phyloP scores from a whole-genome alignment of 2,797 vertebrate species.

The Manis javanica region DNA sequence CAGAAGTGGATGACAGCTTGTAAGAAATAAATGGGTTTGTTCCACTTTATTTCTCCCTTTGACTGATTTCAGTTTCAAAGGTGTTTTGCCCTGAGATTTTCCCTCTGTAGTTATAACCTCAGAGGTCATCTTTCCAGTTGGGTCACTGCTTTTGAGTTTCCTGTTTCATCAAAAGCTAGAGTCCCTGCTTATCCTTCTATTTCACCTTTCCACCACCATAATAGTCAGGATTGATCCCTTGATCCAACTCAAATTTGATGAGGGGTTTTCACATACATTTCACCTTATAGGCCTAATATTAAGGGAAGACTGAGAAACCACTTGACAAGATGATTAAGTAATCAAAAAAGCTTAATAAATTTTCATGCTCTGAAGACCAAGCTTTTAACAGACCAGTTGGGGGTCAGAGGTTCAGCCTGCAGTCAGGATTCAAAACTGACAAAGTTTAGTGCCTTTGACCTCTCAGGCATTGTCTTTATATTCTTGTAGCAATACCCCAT shows the following conservation, averaged over 20 bases:
- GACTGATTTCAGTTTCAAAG: too few relatives aligned
- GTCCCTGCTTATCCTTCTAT: not conserved
- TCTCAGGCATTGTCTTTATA: not conserved
- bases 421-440: not conserved
- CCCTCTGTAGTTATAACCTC: too few relatives aligned
- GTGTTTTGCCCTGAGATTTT: too few relatives aligned
- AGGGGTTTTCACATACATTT: constrained; percentile 1
- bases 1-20: too few relatives aligned
- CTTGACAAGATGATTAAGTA: not conserved
- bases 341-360: constrained; percentile 30
- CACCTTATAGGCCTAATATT: not conserved
- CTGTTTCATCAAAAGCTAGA: not conserved
- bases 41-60: too few relatives aligned
- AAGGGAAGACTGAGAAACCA: not conserved
- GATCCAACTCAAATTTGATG: not conserved
- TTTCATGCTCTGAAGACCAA: not conserved
- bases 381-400: not conserved
- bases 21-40: too few relatives aligned
- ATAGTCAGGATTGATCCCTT: not conserved
- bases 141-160: not conserved
- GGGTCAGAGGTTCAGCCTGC: not conserved
- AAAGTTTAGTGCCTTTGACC: not conserved
- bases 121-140: not conserved
- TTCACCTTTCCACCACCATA: not conserved
- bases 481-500: not conserved